phyloP scores from a whole-genome alignment of 2,797 vertebrate genomes.

The Tinamus major region DNA sequence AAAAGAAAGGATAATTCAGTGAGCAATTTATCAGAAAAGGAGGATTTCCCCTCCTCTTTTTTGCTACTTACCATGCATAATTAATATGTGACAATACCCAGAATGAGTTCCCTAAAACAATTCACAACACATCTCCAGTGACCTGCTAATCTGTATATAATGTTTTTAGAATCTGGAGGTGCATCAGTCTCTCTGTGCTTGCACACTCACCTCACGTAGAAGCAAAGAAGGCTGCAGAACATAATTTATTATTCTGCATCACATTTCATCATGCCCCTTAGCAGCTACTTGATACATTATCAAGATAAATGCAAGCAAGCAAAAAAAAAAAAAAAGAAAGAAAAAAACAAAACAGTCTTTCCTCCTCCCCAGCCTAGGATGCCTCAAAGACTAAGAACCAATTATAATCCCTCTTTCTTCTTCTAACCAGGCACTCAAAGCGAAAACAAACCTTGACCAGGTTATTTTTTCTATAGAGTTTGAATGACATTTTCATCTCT shows the following conservation, averaged over 20 bases:
- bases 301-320: conserved; percentile 75
- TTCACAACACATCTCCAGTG: conserved; percentile 41
- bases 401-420: conserved; percentile 45
- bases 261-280: conserved; percentile 78
- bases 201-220: conserved; percentile 66
- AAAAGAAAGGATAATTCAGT: conserved; percentile 48
- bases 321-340: background rate
- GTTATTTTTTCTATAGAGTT: conserved; percentile 10
- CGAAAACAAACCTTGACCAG: conserved; percentile 26
- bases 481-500: background rate
- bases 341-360: background rate
- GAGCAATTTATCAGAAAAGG: conserved; percentile 48
- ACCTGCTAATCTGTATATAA: conserved; percentile 55
- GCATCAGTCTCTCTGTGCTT: background rate
- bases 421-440: conserved; percentile 16
- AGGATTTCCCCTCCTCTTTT: background rate
- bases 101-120: conserved; percentile 69
- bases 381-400: conserved; percentile 74
- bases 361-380: background rate
- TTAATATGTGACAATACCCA: conserved; percentile 54
- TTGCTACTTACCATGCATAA: conserved; percentile 44
- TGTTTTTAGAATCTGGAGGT: conserved; percentile 24
- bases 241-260: conserved; percentile 81
- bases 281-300: conserved; percentile 79
- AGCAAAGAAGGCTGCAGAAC: conserved; percentile 69